Base-by-base conservation (phyloP, 2,888 invertebrate genomes). In the Criorhina ranunculi region DNA sequence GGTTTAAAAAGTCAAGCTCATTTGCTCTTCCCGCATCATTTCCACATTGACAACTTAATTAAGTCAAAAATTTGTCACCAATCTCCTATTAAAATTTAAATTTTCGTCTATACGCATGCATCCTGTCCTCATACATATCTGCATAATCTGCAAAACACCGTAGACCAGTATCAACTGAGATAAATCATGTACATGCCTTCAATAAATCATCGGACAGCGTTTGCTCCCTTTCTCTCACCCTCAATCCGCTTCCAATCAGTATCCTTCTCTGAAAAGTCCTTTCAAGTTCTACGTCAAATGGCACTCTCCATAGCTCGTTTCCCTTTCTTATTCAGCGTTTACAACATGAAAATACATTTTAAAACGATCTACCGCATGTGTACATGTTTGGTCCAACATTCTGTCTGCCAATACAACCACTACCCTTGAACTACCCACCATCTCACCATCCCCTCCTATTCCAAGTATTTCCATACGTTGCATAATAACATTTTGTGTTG, bases 131-230 rank as follows among this genome's bases (percentile, higher is more conserved):
- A 49, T 35, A 70, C 15, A 46, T 70, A 64, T 78, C 70, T 78
- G 70, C 78, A 78, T 78, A 78, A 78, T 78, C 78, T 70, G 70
- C 70, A 64, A 62, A 78, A 70, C 70, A 70, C 55, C 70, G 57
- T 70, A 60, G 69, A 69, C 60, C 12, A 78, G 55, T 64, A 55
- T 70, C 78, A 64, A 78, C 55, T 62, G 53, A 46, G 57, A 78
- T 78, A 78, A 78, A 78, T 70, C 78, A 78, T 70, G 70, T 78
- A 57, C 78, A 78, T 78, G 70, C 69, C 78, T 78, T 62, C 46
- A 55, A 78, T 78, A 78, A 78, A 78, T 78, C 78, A 78, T 78
- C 70, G 6, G 11, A 17, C 69, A 55, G 35, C 51, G 42, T 33
- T 40, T 46, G 35, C 29, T 19, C 57, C 12, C 29, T 40, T 40